Evolutionary conservation across 1,140 invertebrate genomes (phyloP).

Genomic region (Papilio xuthus): DNA sequence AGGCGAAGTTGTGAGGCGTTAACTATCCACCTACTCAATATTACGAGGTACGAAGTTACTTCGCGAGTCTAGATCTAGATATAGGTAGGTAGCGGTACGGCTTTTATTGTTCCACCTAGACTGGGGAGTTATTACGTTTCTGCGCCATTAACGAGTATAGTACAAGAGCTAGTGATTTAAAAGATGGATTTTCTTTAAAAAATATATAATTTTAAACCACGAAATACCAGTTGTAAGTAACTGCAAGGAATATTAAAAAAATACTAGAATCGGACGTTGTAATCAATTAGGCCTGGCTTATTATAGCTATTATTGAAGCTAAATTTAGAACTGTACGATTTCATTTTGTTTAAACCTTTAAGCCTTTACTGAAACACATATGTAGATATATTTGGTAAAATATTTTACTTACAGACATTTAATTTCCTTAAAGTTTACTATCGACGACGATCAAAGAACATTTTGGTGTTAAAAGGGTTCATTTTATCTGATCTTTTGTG

Average conservation of each 20-base stretch:
- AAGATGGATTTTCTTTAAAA: not conserved
- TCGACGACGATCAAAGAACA: not conserved
- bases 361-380: no score
- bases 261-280: no score
- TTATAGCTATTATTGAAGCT: no score
- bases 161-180: constrained; percentile 45
- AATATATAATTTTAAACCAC: no score
- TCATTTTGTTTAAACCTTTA: no score
- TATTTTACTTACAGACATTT: not conserved
- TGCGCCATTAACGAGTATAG: constrained; percentile 60
- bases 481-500: not conserved
- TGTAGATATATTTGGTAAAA: no score
- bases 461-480: constrained; percentile 15
- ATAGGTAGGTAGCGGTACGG: constrained; percentile 37
- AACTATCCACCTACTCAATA: constrained; percentile 25
- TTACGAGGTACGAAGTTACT: constrained; percentile 29
- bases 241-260: no score
- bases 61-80: constrained; percentile 39
- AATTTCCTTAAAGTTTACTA: constrained; percentile 29
- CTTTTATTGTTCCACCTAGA: constrained; percentile 57
- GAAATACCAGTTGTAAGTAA: no score
- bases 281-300: no score
- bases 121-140: constrained; percentile 45
- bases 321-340: no score
- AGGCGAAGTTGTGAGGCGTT: constrained; percentile 24